These are phyloP conservation scores for Premnoplex brunnescens DNA, from an alignment of 2,797 vertebrate species.

Conservation along the genomic window DNA sequence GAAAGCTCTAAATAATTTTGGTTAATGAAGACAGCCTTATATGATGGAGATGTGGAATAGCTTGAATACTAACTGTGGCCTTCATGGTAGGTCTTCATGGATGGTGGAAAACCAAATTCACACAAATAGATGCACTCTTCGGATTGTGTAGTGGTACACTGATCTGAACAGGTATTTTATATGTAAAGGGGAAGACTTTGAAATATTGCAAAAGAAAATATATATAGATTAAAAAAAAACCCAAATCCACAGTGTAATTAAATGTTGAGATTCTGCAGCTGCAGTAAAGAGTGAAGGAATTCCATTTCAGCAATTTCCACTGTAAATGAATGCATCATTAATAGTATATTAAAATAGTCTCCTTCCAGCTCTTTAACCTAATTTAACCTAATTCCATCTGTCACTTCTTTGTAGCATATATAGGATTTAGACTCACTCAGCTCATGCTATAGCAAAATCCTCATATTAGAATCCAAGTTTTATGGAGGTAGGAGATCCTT, in stretches of 20 bases:
- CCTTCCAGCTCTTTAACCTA: not conserved
- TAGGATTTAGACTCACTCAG: not conserved
- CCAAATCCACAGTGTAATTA: not conserved
- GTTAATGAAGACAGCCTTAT: not conserved
- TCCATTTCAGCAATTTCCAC: not conserved
- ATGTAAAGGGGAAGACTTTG: not conserved
- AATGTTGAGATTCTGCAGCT: not conserved
- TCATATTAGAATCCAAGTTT: not conserved
- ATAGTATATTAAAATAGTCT: not conserved
- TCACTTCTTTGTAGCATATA: not conserved
- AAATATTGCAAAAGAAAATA: not conserved
- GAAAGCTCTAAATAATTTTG: not conserved
- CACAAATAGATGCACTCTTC: accelerated
- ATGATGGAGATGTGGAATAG: not conserved
- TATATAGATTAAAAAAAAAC: not conserved
- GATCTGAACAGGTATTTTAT: not conserved
- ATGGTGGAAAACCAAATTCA: not conserved
- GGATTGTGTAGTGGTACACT: not conserved
- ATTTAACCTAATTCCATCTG: not conserved
- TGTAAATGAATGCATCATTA: not conserved
- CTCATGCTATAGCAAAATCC: not conserved
- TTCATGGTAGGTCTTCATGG: not conserved
- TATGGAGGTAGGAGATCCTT: not conserved
- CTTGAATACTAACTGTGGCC: not conserved
- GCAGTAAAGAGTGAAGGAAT: not conserved